A percentile compares a stretch with the other conserved stretches of the same genome.
phyloP scores from a whole-genome alignment of 1,140 invertebrate genomes.

The Drosophila aff. region DNA sequence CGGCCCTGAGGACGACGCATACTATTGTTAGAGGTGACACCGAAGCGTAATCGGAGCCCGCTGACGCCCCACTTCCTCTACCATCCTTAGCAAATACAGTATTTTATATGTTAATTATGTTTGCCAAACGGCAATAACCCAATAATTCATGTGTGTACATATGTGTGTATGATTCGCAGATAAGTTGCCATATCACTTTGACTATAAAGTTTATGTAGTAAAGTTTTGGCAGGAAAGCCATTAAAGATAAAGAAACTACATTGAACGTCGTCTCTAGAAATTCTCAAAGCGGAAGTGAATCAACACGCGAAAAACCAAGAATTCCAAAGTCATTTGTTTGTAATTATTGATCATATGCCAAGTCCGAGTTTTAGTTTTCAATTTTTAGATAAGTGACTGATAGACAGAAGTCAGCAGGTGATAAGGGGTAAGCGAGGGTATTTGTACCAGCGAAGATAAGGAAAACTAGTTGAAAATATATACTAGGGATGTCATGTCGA shows the following conservation, averaged over 20 bases:
- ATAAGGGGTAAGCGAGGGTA: not conserved
- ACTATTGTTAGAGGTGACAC: slow-evolving; percentile 20
- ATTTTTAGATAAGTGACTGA: slow-evolving; percentile 28
- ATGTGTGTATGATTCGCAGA: slow-evolving; percentile 37
- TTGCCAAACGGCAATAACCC: slow-evolving; percentile 22
- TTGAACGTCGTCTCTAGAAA: not conserved
- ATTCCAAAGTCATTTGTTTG: slow-evolving; percentile 8
- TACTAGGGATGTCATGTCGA: not conserved
- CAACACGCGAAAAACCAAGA: slow-evolving; percentile 2
- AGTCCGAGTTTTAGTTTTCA: slow-evolving; percentile 5
- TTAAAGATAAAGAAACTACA: slow-evolving; percentile 18
- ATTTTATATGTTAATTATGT: slow-evolving; percentile 65
- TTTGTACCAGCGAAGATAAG: not conserved
- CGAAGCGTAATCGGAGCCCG: slow-evolving; percentile 50
- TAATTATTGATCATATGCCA: slow-evolving; percentile 8
- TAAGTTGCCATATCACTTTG: slow-evolving; percentile 69
- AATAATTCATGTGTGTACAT: slow-evolving; percentile 38
- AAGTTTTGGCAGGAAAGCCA: slow-evolving; percentile 33
- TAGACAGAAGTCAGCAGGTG: slow-evolving; percentile 8
- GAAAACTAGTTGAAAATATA: not conserved
- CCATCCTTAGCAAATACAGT: slow-evolving; percentile 75
- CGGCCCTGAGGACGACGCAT: slow-evolving; percentile 44
- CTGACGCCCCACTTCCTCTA: not conserved
- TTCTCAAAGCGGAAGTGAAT: slow-evolving; percentile 1
- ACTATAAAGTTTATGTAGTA: slow-evolving; percentile 53